Base-by-base conservation (phyloP, 1,140 invertebrate genomes). In the Chrysomallon squamiferum region DNA sequence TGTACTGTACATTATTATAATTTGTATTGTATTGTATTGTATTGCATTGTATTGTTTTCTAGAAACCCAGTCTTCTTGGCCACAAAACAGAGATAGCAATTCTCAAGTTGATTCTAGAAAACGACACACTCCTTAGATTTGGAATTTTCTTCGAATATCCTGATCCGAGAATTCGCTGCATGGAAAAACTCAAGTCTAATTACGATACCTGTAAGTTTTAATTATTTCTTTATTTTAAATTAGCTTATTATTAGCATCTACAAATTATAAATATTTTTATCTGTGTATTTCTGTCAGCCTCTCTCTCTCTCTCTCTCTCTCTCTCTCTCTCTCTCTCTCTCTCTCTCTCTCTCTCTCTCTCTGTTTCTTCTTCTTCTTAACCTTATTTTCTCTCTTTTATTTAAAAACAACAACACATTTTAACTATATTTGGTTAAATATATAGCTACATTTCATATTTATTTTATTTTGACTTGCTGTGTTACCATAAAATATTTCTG, bases 41-140 rank as follows among this genome's bases (percentile, higher is more conserved):
- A n/a, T n/a, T n/a, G n/a, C n/a, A n/a, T n/a, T n/a, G n/a, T n/a
- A n/a, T n/a, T n/a, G n/a, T n/a, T 68, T 72, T 84, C 2, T 85
- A 98, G 95, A 92, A 95, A 88, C 94, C 94, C 77, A 91, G 93
- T 88, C 92, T 97, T 65, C 89, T 99, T 74, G 96, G 96, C 75
- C 97, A 97, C 86, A 97, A 97, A 88, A 95, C 95, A 73, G 96
- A 99, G 90, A 98, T 97, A 94, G 94, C 96, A 88, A 95, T 99
- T 71, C 95, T 95, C 50, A 90, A 93, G 78, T 87, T 97, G 71
- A 90, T 99, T 65, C 94, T 96, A 85, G 92, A 95, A 82, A 99
- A 98, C 88, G 90, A 93, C 22, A 95, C 93, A 33, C 86, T 99
- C 66, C 88, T 98, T 74, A 90, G 94, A 86, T 90, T 98, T 68